Conservation (phyloP, 2,113 vertebrate genomes). For the Microcebus griseorufus region DNA sequence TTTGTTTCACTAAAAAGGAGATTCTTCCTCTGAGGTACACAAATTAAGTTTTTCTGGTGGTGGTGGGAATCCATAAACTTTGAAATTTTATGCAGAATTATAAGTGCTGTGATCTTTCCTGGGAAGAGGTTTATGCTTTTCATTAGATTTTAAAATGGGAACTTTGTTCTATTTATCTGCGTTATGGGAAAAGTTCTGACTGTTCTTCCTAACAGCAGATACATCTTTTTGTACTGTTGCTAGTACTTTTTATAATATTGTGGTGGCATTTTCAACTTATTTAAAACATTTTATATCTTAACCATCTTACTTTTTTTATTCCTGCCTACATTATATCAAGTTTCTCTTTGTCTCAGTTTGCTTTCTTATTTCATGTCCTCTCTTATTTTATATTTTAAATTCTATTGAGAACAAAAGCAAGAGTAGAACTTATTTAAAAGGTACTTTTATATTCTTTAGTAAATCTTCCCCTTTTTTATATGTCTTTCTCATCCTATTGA, state of each 20-base stretch:
- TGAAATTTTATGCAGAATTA: constrained; percentile 9
- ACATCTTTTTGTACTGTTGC: background rate
- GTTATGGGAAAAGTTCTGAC: background rate
- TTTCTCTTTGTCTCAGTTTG: constrained; percentile 7
- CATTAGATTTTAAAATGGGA: background rate
- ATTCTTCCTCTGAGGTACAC: background rate
- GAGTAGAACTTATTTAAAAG: constrained; percentile 28
- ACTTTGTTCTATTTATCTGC: background rate
- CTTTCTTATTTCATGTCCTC: background rate
- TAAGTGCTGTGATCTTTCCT: background rate
- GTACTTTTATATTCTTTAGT: background rate
- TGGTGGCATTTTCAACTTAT: background rate
- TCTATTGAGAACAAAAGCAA: constrained; percentile 42
- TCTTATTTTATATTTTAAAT: constrained; percentile 46
- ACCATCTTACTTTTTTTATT: background rate
- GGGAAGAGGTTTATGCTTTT: background rate
- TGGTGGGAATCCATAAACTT: background rate
- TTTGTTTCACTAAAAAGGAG: background rate
- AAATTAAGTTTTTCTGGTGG: background rate
- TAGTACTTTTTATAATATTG: background rate
- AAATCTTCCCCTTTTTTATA: background rate
- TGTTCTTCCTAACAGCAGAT: background rate
- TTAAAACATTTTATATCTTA: constrained; percentile 38
- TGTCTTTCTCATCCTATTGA: background rate
- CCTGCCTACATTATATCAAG: background rate